Evolutionary conservation across 2,797 vertebrate genomes (phyloP).

Genomic region (Intellagama lesueurii): DNA sequence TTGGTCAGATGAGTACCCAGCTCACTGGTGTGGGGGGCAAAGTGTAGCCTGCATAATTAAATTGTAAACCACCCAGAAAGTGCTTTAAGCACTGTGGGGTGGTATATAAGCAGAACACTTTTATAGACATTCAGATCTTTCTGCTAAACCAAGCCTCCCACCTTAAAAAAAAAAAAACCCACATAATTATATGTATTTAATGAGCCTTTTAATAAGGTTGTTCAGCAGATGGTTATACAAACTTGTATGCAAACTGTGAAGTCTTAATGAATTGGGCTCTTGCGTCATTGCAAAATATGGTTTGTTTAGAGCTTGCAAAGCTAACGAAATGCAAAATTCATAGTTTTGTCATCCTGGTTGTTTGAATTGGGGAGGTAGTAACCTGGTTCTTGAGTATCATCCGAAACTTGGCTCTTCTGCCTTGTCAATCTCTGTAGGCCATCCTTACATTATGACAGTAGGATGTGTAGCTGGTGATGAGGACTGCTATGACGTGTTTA

Average conservation of each 20-base stretch:
- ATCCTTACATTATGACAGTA: constrained; percentile 96
- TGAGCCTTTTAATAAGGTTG: neutral
- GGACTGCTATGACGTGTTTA: constrained; percentile 91
- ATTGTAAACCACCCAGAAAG: too few relatives aligned
- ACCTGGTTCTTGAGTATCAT: constrained; percentile 20
- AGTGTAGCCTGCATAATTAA: too few relatives aligned
- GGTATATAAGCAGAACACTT: too few relatives aligned
- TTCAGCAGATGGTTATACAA: neutral
- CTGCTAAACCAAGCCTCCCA: neutral
- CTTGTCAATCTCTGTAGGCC: constrained; percentile 81
- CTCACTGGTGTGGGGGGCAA: too few relatives aligned
- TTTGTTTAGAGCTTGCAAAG: constrained; percentile 41
- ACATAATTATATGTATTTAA: neutral
- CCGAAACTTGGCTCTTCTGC: constrained; percentile 61
- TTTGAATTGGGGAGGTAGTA: constrained; percentile 2
- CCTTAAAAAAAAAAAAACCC: neutral
- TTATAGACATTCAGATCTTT: too few relatives aligned
- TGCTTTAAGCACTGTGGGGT: too few relatives aligned
- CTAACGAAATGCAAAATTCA: constrained; percentile 30
- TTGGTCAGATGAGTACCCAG: too few relatives aligned
- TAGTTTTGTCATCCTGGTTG: constrained; percentile 29
- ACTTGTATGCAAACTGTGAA: neutral
- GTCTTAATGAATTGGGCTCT: constrained; percentile 7
- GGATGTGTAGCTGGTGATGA: constrained; percentile 95
- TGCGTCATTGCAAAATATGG: constrained; percentile 40